Evolutionary conservation across 2,888 invertebrate species (phyloP), one percentile per base, ranked within the genome.

Genomic region (Lasioglossum lativentre): DNA sequence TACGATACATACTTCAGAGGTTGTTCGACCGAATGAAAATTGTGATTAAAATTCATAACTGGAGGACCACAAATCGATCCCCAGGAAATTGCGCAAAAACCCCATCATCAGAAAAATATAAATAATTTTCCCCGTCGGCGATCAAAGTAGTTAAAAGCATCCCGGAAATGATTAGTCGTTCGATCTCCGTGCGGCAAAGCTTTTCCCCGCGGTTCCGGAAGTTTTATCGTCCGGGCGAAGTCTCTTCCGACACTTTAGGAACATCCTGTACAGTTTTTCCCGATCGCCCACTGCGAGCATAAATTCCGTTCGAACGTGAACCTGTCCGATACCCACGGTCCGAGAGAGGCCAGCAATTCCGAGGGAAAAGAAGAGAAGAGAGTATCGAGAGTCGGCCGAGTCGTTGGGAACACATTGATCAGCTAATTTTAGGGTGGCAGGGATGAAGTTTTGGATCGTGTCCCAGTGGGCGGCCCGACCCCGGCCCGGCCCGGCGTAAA

Each of bases 361-460:
- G 52, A 38, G 23, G 56, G 14, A 19, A 56, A 74, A 52, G 30
- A 73, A 47, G 45, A 30, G 38, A 66, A 34, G 34, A 34, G 34
- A 38, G 70, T n/a, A n/a, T 40, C 42, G 40, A 12, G 34, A 68
- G 68, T 68, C 38, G 66, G 23, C 23, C 19, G 45, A 45, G 72
- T 23, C 34, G n/a, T 59, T 19, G 34, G 42, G 56, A 70, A 40
- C 38, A 19, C 16, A 71, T 34, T 23, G 76, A 83, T 80, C 76
- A 42, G 71, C 38, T 81, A 73, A 76, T 83, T 76, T 66, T 71
- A n/a, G 47, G 52, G 47, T 1, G 59, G 34, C 8, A 34, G 34
- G 66, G 30, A 59, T 19, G 34, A 56, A 47, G 78, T 83, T 85
- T 75, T 70, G 74, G 75, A 75, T 42, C 70, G 38, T 6, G 59